These are phyloP conservation scores for Melieria crassipennis DNA, from an alignment of 2,888 invertebrate species.

Conservation along the genomic window DNA sequence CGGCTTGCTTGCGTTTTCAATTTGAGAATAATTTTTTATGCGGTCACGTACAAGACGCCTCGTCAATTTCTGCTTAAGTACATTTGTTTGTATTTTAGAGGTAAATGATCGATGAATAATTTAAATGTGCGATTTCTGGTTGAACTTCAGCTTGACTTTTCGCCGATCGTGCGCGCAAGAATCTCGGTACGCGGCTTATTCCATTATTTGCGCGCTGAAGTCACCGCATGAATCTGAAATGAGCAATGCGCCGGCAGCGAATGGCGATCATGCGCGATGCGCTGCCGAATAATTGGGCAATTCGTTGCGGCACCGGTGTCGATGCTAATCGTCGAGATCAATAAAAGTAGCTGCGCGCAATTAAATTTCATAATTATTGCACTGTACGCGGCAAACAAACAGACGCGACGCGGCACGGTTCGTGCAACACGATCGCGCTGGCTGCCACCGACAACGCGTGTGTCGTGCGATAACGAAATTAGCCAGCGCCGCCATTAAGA, in stretches of 20 bases:
- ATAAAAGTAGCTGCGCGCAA: too few species aligned
- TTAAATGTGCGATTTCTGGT: constrained; percentile 41
- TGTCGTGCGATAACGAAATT: constrained; percentile 18
- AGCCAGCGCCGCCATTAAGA: constrained; percentile 7
- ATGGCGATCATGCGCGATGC: too few species aligned
- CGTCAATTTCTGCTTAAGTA: constrained; percentile 42
- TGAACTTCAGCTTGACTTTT: constrained; percentile 34
- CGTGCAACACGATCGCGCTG: too few species aligned
- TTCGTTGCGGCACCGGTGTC: background rate
- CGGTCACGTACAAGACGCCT: constrained; percentile 43
- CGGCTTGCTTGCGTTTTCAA: constrained; percentile 37
- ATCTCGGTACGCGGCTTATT: too few species aligned
- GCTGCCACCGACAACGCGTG: background rate
- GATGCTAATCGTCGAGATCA: background rate
- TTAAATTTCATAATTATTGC: too few species aligned
- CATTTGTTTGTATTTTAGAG: constrained; percentile 36
- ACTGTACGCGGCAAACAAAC: too few species aligned
- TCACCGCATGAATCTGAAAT: too few species aligned
- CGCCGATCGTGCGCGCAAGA: too few species aligned
- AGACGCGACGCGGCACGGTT: too few species aligned
- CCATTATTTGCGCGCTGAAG: too few species aligned
- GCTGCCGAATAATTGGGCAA: background rate
- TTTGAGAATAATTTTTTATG: constrained; percentile 39
- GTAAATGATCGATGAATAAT: constrained; percentile 48
- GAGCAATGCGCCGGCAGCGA: too few species aligned